Evolutionary conservation across 2,888 invertebrate species (phyloP), one percentile per base, ranked within the genome.

Genomic region (Caenorhabditis drosophilae): DNA sequence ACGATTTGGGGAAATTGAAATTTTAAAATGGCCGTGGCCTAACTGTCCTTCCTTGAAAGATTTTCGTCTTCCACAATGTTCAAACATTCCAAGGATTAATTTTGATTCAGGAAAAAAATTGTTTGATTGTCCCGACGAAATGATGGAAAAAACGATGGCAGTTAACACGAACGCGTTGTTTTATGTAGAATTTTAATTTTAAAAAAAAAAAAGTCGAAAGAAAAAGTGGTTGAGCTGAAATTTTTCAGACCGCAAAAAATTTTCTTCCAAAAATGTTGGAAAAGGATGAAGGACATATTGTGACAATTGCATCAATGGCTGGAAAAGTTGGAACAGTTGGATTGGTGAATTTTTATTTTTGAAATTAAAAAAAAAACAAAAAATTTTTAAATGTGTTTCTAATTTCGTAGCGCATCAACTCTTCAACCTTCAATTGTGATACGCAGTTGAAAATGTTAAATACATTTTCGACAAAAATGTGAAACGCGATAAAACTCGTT

Each of bases 201-300:
- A 15, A 4, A 4, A 36, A 36, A 36, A n/a, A 36, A 7, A 36
- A n/a, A 4, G 9, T 36, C 12, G 36, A 7, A 36, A 31, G 12
- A 31, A 31, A 31, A 31, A 31, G 31, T 12, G 12, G 4, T 36
- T 15, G 15, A 40, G 11, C 31, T 46, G 31, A 34, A 31, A 42
- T 34, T 12, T 35, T 53, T 12, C 87, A 94, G 94, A 93, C 93
- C 12, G 90, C 90, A 26, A 66, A 66, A 38, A 58, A 62, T 93
- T 11, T 95, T 95, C 86, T 95, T 67, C 94, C 93, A 26, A 87
- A 88, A 46, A 96, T 96, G 96, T 88, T 95, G 66, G 88, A 90
- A 79, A 88, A 88, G 42, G 89, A 92, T 81, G 89, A 90, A 74
- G 96, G 96, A 9, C 96, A 96, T 84, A 89, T 96, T 72, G 93